phyloP scores from a whole-genome alignment of 1,140 invertebrate genomes.

The Habropoda laboriosa region DNA sequence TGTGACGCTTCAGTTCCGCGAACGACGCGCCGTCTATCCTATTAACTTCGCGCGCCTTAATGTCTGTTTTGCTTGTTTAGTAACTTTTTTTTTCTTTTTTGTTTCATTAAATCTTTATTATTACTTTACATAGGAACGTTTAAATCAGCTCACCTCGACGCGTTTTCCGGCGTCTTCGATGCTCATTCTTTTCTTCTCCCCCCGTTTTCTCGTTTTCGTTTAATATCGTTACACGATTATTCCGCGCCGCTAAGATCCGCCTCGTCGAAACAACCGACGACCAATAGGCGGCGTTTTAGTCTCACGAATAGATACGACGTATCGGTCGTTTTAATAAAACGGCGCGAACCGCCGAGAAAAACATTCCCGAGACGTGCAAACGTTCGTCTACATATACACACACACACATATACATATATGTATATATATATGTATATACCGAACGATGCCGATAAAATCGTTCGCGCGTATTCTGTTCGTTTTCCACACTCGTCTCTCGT shows the following conservation, averaged over 20 bases:
- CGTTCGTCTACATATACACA: background rate
- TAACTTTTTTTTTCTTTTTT: slow-evolving; percentile 62
- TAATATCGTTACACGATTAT: too few species aligned
- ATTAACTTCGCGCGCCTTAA: slow-evolving; percentile 56
- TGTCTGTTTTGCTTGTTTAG: slow-evolving; percentile 64
- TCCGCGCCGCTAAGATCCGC: background rate
- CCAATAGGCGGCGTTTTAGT: too few species aligned
- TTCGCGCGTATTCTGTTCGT: slow-evolving; percentile 8
- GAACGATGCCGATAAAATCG: slow-evolving; percentile 2
- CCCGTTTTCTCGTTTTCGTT: too few species aligned
- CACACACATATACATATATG: background rate
- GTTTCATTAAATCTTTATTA: slow-evolving; percentile 76
- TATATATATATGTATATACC: too few species aligned
- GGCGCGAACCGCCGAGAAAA: background rate
- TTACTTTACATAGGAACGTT: slow-evolving; percentile 82
- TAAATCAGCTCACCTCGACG: slow-evolving; percentile 77
- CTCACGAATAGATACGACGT: background rate
- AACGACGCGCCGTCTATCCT: slow-evolving; percentile 61
- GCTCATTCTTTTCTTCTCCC: slow-evolving; percentile 11
- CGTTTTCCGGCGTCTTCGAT: slow-evolving; percentile 58
- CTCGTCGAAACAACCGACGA: background rate
- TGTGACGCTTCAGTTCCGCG: slow-evolving; percentile 59
- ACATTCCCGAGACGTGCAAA: background rate
- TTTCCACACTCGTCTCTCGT: slow-evolving; percentile 31
- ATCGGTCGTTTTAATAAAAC: background rate